These are phyloP conservation scores for Pyrocoelia pectoralis DNA, from an alignment of 2,888 invertebrate genomes.

Conservation along the genomic window DNA sequence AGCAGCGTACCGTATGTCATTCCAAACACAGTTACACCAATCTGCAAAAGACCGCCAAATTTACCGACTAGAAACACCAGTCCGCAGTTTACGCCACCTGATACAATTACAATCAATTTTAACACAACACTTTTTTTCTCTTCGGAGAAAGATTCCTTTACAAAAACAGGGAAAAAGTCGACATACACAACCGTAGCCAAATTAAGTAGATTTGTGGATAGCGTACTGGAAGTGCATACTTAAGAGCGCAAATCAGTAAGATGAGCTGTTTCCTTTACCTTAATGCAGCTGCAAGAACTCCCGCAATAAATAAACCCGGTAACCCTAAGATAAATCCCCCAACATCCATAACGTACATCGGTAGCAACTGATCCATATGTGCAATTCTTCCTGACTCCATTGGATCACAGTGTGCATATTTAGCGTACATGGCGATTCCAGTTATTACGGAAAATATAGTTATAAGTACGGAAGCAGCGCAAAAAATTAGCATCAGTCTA, in stretches of 20 bases:
- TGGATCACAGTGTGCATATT: conserved; percentile 72
- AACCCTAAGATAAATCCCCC: conserved; percentile 71
- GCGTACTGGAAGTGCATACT: conserved; percentile 59
- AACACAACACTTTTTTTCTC: conserved; percentile 65
- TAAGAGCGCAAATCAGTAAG: neutral
- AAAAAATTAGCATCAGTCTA: conserved; percentile 28
- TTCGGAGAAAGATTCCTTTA: conserved; percentile 63
- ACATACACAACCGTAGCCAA: conserved; percentile 69
- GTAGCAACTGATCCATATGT: conserved; percentile 66
- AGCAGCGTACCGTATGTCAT: conserved; percentile 71
- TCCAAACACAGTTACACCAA: conserved; percentile 68
- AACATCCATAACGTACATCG: conserved; percentile 74
- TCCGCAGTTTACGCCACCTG: conserved; percentile 77
- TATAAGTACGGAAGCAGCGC: conserved; percentile 26
- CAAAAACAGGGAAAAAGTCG: conserved; percentile 60
- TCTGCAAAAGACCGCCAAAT: conserved; percentile 72
- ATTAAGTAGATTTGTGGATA: conserved; percentile 68
- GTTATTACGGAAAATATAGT: too few species aligned
- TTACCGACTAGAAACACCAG: conserved; percentile 70
- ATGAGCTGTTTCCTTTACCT: conserved; percentile 53
- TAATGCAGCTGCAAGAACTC: conserved; percentile 75
- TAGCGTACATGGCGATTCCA: conserved; percentile 66
- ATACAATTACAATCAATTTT: conserved; percentile 61
- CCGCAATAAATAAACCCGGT: conserved; percentile 76
- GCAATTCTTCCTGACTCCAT: conserved; percentile 64